Conservation (phyloP, 2,797 vertebrate species). For the Tenualosa ilisha region DNA sequence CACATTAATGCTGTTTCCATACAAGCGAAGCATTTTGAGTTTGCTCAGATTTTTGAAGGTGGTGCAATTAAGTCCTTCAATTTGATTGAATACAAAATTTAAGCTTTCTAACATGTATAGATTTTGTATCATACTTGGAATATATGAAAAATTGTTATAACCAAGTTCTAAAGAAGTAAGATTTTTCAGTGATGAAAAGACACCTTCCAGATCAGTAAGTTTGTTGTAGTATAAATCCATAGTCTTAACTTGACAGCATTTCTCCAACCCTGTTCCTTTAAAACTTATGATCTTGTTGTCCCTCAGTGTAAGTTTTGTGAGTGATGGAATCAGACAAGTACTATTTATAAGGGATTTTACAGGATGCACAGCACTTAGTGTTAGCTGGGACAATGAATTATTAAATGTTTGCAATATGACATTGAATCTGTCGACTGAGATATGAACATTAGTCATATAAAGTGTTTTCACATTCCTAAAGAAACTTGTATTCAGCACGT, state of each 20-base stretch:
- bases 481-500: neutral
- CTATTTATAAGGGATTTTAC: neutral
- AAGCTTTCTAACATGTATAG: neutral
- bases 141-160: neutral
- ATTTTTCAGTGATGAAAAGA: neutral
- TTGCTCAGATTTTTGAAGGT: neutral
- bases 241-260: neutral
- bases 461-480: neutral
- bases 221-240: neutral
- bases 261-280: neutral
- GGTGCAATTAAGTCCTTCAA: neutral
- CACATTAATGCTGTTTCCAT: conserved; percentile 45
- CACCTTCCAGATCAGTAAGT: neutral
- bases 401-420: neutral
- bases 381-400: neutral
- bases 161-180: neutral
- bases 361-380: neutral
- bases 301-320: neutral
- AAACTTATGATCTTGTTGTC: neutral
- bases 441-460: neutral
- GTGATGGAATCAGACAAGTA: neutral
- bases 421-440: neutral
- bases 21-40: conserved; percentile 50
- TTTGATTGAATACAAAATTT: neutral
- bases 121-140: conserved; percentile 21